Evolutionary conservation across 2,888 invertebrate genomes (phyloP), one percentile per base, ranked within the genome.

Genomic region (Nephrotoma appendiculata): DNA sequence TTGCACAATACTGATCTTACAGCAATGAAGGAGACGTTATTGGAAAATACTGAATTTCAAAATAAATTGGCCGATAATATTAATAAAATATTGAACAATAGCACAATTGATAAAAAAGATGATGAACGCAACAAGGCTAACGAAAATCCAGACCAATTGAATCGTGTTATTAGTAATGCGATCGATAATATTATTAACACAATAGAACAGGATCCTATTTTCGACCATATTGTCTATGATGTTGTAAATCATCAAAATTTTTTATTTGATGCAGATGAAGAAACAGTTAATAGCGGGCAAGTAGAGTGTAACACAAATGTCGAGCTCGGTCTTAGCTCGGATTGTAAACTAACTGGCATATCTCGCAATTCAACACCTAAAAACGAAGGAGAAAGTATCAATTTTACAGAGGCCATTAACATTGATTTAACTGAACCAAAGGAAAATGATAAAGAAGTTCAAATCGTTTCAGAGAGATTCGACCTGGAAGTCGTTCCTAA

Each of bases 41-140:
- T 84, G n/a, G 84, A 84, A 84, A 84, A 84, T 84, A 84, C 43
- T 6, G 84, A 41, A 84, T 84, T 84, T 84, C 84, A 84, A 42
- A 43, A 42, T 43, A 84, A 42, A 84, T 42, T 84, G n/a, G 84
- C 43, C 42, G 84, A 84, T 7, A 84, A 84, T n/a, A 84, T 84
- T 42, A 84, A 84, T 84, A 84, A 43, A 84, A 15, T 42, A 6
- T 15, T 42, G n/a, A 84, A 84, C 15, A 6, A 15, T 42, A 84
- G n/a, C 15, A 7, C n/a, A 41, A 83, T 11, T 83, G 52, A 57
- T 31, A 71, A 9, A 12, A 48, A 9, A 48, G 48, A 9, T 12
- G 31, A 7, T 9, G 7, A 71, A 31, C 11, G 1, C 12, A 6
- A 84, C 9, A 42, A 42, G 2, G 15, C 9, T 7, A 71, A 31